Conservation (phyloP, 30 jellyfish, hydroid and myxozoan genomes). For the Clytia hemisphaerica region DNA sequence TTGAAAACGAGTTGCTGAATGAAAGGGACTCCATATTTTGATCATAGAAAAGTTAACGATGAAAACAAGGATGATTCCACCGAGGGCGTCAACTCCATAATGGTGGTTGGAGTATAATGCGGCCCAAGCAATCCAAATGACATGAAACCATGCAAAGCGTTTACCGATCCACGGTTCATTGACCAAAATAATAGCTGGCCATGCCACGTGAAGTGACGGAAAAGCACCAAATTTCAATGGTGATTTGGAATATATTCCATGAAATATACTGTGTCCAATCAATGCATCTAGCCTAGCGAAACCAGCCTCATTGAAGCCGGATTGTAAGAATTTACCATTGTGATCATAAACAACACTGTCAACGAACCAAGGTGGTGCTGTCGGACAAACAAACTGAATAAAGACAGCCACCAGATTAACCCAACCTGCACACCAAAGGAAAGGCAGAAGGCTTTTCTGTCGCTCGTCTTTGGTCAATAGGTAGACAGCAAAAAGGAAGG, state of each 20-base stretch:
- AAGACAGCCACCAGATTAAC: slow-evolving; percentile 65
- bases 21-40: slow-evolving; percentile 88
- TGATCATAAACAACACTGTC: slow-evolving; percentile 89
- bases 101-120: slow-evolving; percentile 96
- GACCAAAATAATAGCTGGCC: slow-evolving; percentile 89
- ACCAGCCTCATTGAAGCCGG: slow-evolving; percentile 95
- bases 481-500: slow-evolving; percentile 72
- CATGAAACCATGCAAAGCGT: slow-evolving; percentile 94
- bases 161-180: slow-evolving; percentile 92
- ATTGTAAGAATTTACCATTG: slow-evolving; percentile 66
- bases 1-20: slow-evolving; percentile 21
- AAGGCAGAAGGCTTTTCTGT: slow-evolving; percentile 51
- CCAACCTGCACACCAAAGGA: slow-evolving; percentile 99
- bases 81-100: slow-evolving; percentile 92
- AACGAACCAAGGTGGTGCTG: slow-evolving; percentile 99
- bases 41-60: slow-evolving; percentile 89
- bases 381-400: slow-evolving; percentile 77
- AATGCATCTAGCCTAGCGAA: slow-evolving; percentile 94
- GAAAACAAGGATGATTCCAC: slow-evolving; percentile 80
- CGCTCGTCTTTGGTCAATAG: slow-evolving; percentile 45
- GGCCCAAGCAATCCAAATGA: slow-evolving; percentile 96
- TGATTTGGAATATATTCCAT: slow-evolving; percentile 83
- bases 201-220: slow-evolving; percentile 96
- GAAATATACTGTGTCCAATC: slow-evolving; percentile 68
- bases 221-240: slow-evolving; percentile 95